Evolutionary conservation across 2,797 vertebrate species (phyloP), one percentile per base, ranked within the genome.

Genomic region (Sus cebifrons): DNA sequence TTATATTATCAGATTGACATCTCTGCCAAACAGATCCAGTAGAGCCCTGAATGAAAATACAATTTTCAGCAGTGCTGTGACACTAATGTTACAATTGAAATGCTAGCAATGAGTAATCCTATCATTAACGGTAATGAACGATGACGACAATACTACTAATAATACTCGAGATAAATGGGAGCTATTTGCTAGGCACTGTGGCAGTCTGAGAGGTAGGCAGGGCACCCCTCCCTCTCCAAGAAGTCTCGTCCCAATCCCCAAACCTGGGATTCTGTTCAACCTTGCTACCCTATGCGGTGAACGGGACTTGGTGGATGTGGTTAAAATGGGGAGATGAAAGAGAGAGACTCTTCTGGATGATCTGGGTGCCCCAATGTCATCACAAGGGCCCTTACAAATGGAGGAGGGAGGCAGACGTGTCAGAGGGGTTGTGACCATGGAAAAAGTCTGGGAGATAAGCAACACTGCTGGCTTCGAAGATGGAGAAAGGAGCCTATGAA

Each of bases 401-500:
- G 54, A 44, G n/a, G 4, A 23, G 27, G 23, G 36, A 52, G 16
- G 10, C 40, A 81, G 36, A 6, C 58, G 60, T 70, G 29, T 52
- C 29, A 21, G 14, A 29, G 25, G 20, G 25, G 52, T 0, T 29
- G 17, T 12, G 23, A 18, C 10, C 6, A 0, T 0, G 12, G 29
- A 64, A 27, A 27, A 71, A 44, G 12, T 49, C 27, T 0, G 21
- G 40, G 52, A 36, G 58, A 84, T n/a, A 70, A 4, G 18, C 29
- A 49, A 32, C 2, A 56, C 0, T 18, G 64, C 29, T 29, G 36
- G 49, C 54, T 27, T 13, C 27, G 21, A 44, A 56, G 44, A 62
- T 1, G 25, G 21, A 68, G 25, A 62, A 77, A 25, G 14, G 29
- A 36, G n/a, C 32, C 2, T 52, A 75, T 0, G 18, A 74, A 49